Evolutionary conservation across 1,140 invertebrate species (phyloP).

Genomic region (Tetramorium alpestre): DNA sequence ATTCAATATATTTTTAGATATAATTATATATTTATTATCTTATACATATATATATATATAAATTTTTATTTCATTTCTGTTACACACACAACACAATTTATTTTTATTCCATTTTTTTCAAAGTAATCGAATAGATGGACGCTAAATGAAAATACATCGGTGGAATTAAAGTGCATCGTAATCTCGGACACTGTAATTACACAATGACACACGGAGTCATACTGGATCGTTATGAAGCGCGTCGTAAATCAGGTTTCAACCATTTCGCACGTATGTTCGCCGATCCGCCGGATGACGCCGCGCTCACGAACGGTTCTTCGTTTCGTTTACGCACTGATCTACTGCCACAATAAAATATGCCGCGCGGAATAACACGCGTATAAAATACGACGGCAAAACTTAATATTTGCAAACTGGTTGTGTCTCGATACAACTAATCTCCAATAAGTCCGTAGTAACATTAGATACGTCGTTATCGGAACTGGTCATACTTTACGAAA

Average conservation of each 20-base stretch:
- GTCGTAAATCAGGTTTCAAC: slow-evolving; percentile 50
- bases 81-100: neutral
- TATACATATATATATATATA: neutral
- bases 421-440: neutral
- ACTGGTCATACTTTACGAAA: neutral
- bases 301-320: slow-evolving; percentile 56
- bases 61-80: neutral
- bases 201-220: slow-evolving; percentile 35
- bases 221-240: slow-evolving; percentile 30
- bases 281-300: slow-evolving; percentile 53
- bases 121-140: neutral
- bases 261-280: slow-evolving; percentile 40
- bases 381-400: slow-evolving; percentile 16
- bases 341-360: slow-evolving; percentile 38
- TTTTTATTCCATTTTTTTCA: neutral
- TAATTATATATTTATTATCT: no score
- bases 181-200: slow-evolving; percentile 47
- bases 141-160: slow-evolving; percentile 9
- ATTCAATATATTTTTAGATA: no score
- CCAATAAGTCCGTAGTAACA: neutral
- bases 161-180: slow-evolving; percentile 26
- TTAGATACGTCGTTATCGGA: neutral
- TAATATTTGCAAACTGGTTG: neutral
- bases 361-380: neutral
- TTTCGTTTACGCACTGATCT: slow-evolving; percentile 55